Evolutionary conservation across 2,888 invertebrate genomes (phyloP).

Genomic region (Athalia cordata): DNA sequence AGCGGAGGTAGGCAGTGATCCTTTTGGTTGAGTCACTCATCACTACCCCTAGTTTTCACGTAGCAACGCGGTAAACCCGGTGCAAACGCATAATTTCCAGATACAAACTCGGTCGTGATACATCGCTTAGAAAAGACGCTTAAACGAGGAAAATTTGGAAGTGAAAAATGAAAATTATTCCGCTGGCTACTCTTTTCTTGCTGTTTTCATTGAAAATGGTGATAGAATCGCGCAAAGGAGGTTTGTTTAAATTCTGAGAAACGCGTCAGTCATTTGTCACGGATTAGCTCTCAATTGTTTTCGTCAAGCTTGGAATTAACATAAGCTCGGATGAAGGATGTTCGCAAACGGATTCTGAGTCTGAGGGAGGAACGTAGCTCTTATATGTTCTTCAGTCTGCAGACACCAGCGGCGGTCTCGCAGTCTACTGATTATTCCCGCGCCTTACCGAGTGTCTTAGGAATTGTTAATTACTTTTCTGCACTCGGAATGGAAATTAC

Average conservation of each 20-base stretch:
- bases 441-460: conserved; percentile 34
- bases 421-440: conserved; percentile 33
- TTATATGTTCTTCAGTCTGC: not conserved
- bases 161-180: too few relatives aligned
- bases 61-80: conserved; percentile 11
- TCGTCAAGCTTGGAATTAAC: conserved; percentile 69
- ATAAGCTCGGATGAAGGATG: conserved; percentile 73
- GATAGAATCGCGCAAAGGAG: not conserved
- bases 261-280: conserved; percentile 72
- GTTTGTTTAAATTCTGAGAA: conserved; percentile 24
- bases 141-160: too few relatives aligned
- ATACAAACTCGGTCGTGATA: not conserved
- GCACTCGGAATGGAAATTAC: conserved; percentile 40
- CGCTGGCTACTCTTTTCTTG: too few relatives aligned
- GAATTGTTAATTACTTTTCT: conserved; percentile 44
- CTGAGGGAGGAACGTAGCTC: conserved; percentile 16
- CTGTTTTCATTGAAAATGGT: too few relatives aligned
- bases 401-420: conserved; percentile 2
- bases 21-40: conserved; percentile 38
- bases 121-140: not conserved
- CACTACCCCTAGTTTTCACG: not conserved
- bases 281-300: conserved; percentile 73
- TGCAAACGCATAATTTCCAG: not conserved
- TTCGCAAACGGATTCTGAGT: conserved; percentile 46
- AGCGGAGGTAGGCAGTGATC: conserved; percentile 24